Conservation (phyloP, 2,888 invertebrate genomes). For the Aphrophora alni region DNA sequence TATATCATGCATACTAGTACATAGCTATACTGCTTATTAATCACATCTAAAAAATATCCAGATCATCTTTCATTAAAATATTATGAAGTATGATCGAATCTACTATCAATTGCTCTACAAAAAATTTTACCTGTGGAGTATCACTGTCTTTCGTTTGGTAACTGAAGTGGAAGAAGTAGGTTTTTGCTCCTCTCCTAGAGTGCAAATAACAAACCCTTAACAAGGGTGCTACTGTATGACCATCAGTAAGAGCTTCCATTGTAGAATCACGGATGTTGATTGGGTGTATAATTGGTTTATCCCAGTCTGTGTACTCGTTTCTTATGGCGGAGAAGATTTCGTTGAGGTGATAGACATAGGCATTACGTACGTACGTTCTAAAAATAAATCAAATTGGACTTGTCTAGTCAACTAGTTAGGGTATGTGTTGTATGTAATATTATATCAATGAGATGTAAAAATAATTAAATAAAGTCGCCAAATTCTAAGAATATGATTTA, state of each 20-base stretch:
- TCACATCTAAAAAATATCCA: too few relatives aligned
- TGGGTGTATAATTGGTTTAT: slow-evolving; percentile 84
- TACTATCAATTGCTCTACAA: too few relatives aligned
- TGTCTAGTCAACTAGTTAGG: too few relatives aligned
- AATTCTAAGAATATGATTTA: too few relatives aligned
- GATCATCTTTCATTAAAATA: too few relatives aligned
- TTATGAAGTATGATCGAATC: too few relatives aligned
- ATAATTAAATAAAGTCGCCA: too few relatives aligned
- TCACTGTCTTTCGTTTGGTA: slow-evolving; percentile 84
- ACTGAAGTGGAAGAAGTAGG: slow-evolving; percentile 87
- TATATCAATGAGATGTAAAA: too few relatives aligned
- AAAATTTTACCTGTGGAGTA: slow-evolving; percentile 75
- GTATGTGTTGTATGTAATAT: too few relatives aligned
- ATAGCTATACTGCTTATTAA: too few relatives aligned
- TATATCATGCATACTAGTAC: too few relatives aligned
- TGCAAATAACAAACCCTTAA: slow-evolving; percentile 82
- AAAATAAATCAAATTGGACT: too few relatives aligned
- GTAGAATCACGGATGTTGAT: slow-evolving; percentile 85
- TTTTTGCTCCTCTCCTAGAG: slow-evolving; percentile 73
- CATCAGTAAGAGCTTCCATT: slow-evolving; percentile 88
- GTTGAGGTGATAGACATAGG: slow-evolving; percentile 93
- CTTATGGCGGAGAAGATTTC: slow-evolving; percentile 92
- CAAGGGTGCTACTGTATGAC: slow-evolving; percentile 86
- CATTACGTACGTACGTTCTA: slow-evolving; percentile 90
- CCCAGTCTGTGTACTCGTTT: slow-evolving; percentile 98